These are phyloP conservation scores for Ditylenchus dipsaci DNA, from an alignment of 1,140 invertebrate genomes.

Conservation along the genomic window DNA sequence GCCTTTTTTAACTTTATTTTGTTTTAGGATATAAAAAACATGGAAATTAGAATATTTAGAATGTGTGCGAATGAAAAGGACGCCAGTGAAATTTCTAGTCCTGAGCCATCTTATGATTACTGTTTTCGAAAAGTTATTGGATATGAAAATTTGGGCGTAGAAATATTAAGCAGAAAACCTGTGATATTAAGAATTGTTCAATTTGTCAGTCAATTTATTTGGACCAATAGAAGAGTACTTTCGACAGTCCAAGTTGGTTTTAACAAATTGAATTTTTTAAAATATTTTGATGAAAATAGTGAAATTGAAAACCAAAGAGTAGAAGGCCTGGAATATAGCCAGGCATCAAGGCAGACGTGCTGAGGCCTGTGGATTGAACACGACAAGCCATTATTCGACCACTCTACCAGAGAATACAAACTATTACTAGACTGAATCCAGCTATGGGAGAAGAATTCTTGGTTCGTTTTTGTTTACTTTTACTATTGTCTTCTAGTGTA, in stretches of 20 bases:
- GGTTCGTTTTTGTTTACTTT: slow-evolving; percentile 10
- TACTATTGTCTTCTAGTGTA: slow-evolving; percentile 1
- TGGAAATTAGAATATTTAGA: slow-evolving; percentile 23
- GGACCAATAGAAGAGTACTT: slow-evolving; percentile 24
- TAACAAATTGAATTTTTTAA: not conserved
- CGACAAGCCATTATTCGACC: slow-evolving; percentile 16
- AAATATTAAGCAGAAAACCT: slow-evolving; percentile 29
- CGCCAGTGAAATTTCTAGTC: not conserved
- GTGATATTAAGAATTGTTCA: slow-evolving; percentile 27
- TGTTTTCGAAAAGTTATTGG: slow-evolving; percentile 10
- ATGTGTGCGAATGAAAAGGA: slow-evolving; percentile 17
- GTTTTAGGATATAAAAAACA: slow-evolving; percentile 44
- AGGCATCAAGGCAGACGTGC: slow-evolving; percentile 35
- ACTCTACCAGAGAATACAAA: slow-evolving; percentile 25
- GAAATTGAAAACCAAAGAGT: slow-evolving; percentile 38
- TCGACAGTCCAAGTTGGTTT: slow-evolving; percentile 29
- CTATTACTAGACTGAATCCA: slow-evolving; percentile 31
- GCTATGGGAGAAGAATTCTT: slow-evolving; percentile 45
- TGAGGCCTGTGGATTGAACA: slow-evolving; percentile 41
- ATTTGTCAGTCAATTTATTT: slow-evolving; percentile 27
- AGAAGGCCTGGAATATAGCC: slow-evolving; percentile 33
- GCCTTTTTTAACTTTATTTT: too few relatives aligned
- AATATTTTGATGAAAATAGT: slow-evolving; percentile 31
- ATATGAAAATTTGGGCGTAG: slow-evolving; percentile 26
- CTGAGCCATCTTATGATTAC: not conserved